Evolutionary conservation across 1,140 invertebrate genomes (phyloP), one percentile per base, ranked within the genome.

Genomic region (Riptortus pedestris): DNA sequence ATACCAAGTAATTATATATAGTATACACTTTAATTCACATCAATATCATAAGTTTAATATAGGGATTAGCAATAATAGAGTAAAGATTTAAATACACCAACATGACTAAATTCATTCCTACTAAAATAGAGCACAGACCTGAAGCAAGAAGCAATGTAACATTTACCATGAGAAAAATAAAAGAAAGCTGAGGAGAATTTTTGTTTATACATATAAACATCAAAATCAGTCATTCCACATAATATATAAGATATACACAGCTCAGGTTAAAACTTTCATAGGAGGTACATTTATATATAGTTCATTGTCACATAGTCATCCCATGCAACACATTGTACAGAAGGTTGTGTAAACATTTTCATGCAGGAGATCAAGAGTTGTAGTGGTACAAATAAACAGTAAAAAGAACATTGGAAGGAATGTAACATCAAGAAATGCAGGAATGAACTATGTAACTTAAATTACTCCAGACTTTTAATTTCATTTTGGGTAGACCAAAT

Each of bases 401-500:
- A 24, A 55, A 24, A 24, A 26, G 22, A 26, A 24, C 0, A 55
- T 7, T 24, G 16, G 51, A 27, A 55, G 26, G 51, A 55, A 12
- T 9, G 16, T 12, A n/a, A n/a, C n/a, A n/a, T n/a, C n/a, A n/a
- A n/a, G n/a, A n/a, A n/a, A n/a, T n/a, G 14, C 26, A 24, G 51
- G 51, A 55, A 55, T 47, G 24, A 55, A 11, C 51, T 55, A 55
- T 55, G 51, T 55, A 55, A 55, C 51, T 47, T n/a, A 55, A 55
- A 14, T 5, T 3, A 24, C 22, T 24, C 14, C 51, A 55, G 51
- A 18, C 24, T 55, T 38, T 7, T 38, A 38, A 2, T 22, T 22
- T 24, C 3, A 18, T 22, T 26, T 18, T 4, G 22, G 24, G 14
- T 55, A 2, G 24, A 27, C 51, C 24, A 24, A 47, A 24, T 24